Evolutionary conservation across 2,888 invertebrate genomes (phyloP), one percentile per base, ranked within the genome.

Genomic region (Atherix ibis): DNA sequence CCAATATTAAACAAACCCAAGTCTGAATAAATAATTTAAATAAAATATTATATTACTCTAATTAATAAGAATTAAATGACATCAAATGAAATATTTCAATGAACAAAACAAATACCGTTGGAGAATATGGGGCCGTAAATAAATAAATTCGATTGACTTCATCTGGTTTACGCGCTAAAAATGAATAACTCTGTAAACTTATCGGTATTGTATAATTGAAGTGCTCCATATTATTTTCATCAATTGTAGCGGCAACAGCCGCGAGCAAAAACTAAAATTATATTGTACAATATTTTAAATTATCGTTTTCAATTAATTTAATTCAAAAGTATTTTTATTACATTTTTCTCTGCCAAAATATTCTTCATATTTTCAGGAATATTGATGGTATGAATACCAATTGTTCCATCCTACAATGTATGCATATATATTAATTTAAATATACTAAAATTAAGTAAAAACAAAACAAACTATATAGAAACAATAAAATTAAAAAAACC

Each of bases 131-230:
- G 5, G 83, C 74, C 31, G 84, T 71, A 49, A 91, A 91, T 8
- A 88, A 62, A 40, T 88, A 64, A 0, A 82, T 84, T 44, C 88
- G 67, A 44, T 85, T 84, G 12, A 88, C 65, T 51, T 83, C 81
- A 41, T 73, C 66, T 0, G 89, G 88, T 17, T 81, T 70, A 0
- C 83, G 72, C 2, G 80, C 73, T 43, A 91, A 64, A 51, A 89
- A 79, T 1, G 78, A 70, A 48, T 88, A 85, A 1, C 76, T 67
- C 51, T 88, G 84, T 2, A 76, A 70, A 49, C 79, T 83, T 32
- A 89, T 71, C 0, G 84, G 72, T 17, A 66, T 61, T 0, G 88
- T 87, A 51, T 81, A 89, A 56, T 87, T 84, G 25, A 85, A 70
- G 4, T 68, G 44, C 25, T 52, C 52, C 27, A 44, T 51, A 17